Percentiles rank a stretch among this genome's conserved stretches.
Evolutionary conservation across 2,888 invertebrate genomes (phyloP).

Genomic region (Eurois occulta): DNA sequence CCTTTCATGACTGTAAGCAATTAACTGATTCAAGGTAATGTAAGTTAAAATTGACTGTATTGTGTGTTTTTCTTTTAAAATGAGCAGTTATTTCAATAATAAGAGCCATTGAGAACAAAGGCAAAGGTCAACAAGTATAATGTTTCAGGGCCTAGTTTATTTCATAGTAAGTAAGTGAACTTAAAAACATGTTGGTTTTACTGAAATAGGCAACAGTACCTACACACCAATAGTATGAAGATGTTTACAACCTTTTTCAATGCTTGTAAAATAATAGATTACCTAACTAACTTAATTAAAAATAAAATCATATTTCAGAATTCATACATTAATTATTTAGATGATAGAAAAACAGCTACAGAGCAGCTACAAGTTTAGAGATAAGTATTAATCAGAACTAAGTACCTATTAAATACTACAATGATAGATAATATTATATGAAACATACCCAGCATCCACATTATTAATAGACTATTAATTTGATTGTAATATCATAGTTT

Average conservation of each 20-base stretch:
- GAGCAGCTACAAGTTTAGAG: background rate
- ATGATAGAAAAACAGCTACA: background rate
- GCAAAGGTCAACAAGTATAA: constrained; percentile 13
- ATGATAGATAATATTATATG: background rate
- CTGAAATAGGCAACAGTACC: background rate
- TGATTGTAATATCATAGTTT: background rate
- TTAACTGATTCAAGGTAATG: constrained; percentile 35
- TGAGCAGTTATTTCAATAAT: background rate
- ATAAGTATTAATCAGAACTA: background rate
- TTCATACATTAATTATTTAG: background rate
- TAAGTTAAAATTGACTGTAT: constrained; percentile 7
- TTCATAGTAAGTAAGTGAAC: background rate
- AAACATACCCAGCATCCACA: background rate
- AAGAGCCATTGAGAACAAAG: background rate
- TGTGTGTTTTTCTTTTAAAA: constrained; percentile 10
- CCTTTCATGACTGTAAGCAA: constrained; percentile 33
- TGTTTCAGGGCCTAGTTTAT: background rate
- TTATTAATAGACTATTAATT: background rate
- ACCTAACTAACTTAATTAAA: background rate
- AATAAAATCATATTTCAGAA: background rate
- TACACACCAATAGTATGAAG: background rate
- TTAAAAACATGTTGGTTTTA: background rate
- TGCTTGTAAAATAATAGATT: background rate
- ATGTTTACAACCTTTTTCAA: background rate
- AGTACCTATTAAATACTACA: background rate